These are phyloP conservation scores for Lateolabrax maculatus DNA, from an alignment of 2,797 vertebrate species.

Conservation along the genomic window DNA sequence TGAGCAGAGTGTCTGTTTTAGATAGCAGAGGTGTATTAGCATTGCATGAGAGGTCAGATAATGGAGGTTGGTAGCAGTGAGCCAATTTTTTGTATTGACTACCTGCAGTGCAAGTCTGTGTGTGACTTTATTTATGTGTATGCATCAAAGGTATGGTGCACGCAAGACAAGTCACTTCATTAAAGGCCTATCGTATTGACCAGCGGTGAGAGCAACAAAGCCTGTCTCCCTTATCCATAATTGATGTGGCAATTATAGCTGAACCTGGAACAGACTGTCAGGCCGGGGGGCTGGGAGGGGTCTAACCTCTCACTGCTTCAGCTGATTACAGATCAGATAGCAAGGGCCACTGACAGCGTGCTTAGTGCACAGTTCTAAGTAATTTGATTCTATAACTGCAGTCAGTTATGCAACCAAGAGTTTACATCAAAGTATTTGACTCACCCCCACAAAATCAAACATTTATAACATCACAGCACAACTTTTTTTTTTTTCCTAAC, in stretches of 20 bases:
- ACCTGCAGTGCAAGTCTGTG: slow-evolving; percentile 19
- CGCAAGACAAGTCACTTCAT: slow-evolving; percentile 64
- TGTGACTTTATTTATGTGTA: slow-evolving; percentile 23
- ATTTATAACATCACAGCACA: slow-evolving; percentile 74
- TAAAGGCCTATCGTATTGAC: slow-evolving; percentile 70
- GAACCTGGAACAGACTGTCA: slow-evolving; percentile 56
- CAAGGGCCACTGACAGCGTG: slow-evolving; percentile 34
- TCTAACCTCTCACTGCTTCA: slow-evolving; percentile 48
- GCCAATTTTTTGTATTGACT: slow-evolving; percentile 63
- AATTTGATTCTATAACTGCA: slow-evolving; percentile 65
- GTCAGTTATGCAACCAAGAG: slow-evolving; percentile 62
- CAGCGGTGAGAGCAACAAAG: slow-evolving; percentile 55
- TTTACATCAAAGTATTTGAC: slow-evolving; percentile 77
- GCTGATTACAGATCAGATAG: slow-evolving; percentile 64
- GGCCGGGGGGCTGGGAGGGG: slow-evolving; percentile 28
- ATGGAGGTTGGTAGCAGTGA: slow-evolving; percentile 52
- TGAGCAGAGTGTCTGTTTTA: slow-evolving; percentile 42
- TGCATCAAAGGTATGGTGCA: slow-evolving; percentile 45
- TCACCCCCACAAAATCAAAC: slow-evolving; percentile 75
- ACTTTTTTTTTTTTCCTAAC: slow-evolving; percentile 35
- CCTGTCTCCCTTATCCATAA: slow-evolving; percentile 65
- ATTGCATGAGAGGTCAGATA: slow-evolving; percentile 46
- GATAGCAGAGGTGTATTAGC: slow-evolving; percentile 42
- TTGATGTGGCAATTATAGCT: slow-evolving; percentile 74
- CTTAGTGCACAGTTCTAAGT: slow-evolving; percentile 47